Evolutionary conservation across 2,797 vertebrate genomes (phyloP), one percentile per base, ranked within the genome.

Genomic region (Hapalemur alaotrensis): DNA sequence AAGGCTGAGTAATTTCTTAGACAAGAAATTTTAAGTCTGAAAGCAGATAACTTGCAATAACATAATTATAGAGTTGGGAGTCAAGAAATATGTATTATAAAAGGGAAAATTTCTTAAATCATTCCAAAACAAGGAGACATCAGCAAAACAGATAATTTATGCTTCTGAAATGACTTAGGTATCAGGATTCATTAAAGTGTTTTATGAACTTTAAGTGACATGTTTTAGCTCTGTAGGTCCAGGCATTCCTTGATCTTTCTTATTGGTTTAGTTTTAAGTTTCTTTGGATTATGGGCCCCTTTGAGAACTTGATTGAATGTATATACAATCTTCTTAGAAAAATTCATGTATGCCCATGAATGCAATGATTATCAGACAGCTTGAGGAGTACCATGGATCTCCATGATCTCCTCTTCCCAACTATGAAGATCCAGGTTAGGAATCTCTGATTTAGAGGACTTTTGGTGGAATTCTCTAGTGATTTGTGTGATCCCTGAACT

Each of bases 1-100:
- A 95, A 89, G 73, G 52, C 2, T 96, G 38, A 97, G 97, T 96
- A 14, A 88, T 95, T 97, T 97, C 87, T 96, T 97, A 96, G 88
- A 93, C 50, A n/a, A 82, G 93, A 65, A 93, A 32, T 18, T 86
- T 61, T 96, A 96, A 95, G 95, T 92, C 67, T 95, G 79, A 93
- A 97, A 88, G 50, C 46, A 89, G 92, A 54, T 95, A 93, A 93
- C 35, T 94, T 92, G 23, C 18, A 88, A 25, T 96, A 84, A 87
- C 95, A 18, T 97, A 96, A 98, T 96, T 95, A 96, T 57, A n/a
- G 90, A 86, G n/a, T 70, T 95, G 2, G 25, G 32, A 92, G 48
- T 95, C 59, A 90, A 94, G 61, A 94, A 88, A 89, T 93, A 93
- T 5, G 9, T 65, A 89, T 2, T 48, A 61, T 67, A 81, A 93